A percentile compares a stretch with the other conserved stretches of the same genome.
Evolutionary conservation across 2,113 vertebrate genomes (phyloP).

Genomic region (Cynocephalus volans): DNA sequence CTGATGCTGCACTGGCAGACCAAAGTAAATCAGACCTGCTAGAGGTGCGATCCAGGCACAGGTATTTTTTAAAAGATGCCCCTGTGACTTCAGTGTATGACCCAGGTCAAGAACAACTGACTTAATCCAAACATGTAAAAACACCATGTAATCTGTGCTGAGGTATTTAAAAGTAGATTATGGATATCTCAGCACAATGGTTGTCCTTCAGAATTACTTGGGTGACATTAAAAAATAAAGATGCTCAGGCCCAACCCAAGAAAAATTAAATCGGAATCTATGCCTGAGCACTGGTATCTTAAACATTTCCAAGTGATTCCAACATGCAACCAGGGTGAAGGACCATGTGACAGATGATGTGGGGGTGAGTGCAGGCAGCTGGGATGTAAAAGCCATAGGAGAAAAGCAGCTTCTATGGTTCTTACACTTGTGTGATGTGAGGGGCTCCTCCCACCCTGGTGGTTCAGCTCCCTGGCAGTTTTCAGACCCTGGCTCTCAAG

Average conservation of each 20-base stretch:
- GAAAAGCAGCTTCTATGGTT: background rate
- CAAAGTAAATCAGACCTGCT: background rate
- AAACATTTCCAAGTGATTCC: background rate
- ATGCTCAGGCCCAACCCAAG: background rate
- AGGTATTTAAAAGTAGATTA: constrained; percentile 18
- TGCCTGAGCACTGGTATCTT: background rate
- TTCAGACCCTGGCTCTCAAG: no score
- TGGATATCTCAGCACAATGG: background rate
- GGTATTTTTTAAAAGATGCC: background rate
- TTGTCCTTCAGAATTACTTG: background rate
- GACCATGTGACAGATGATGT: background rate
- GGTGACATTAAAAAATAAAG: background rate
- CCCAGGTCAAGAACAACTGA: background rate
- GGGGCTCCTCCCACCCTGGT: background rate
- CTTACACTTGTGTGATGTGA: background rate
- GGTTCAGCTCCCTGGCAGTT: background rate
- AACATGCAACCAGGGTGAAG: background rate
- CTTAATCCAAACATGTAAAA: background rate
- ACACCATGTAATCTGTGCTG: background rate
- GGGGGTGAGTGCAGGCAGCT: background rate
- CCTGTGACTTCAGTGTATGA: background rate
- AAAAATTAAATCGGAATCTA: background rate
- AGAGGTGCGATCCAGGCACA: background rate
- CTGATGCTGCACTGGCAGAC: background rate
- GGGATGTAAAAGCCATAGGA: background rate